These are phyloP conservation scores for Sitobion miscanthi DNA, from an alignment of 1,140 invertebrate genomes.

Conservation along the genomic window DNA sequence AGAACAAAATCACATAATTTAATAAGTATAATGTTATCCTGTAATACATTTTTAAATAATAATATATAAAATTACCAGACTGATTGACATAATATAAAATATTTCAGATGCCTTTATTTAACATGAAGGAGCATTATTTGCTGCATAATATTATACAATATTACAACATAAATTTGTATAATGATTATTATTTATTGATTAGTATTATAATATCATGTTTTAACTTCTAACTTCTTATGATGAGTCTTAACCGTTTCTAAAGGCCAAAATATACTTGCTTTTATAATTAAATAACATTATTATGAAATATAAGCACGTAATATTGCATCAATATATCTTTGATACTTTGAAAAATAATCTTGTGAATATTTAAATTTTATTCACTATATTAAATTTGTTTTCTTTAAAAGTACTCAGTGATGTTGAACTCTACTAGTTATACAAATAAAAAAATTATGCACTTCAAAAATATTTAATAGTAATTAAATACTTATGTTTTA, in stretches of 20 bases:
- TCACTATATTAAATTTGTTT: not conserved
- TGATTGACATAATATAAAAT: slow-evolving; percentile 31
- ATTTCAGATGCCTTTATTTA: slow-evolving; percentile 49
- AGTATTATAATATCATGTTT: not conserved
- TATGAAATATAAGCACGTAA: not conserved
- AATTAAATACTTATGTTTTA: not conserved
- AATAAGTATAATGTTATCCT: not conserved
- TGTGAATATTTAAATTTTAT: not conserved
- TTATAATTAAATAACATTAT: not conserved
- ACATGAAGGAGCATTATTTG: slow-evolving; percentile 51
- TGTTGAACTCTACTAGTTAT: not conserved
- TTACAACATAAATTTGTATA: not conserved
- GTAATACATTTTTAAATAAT: slow-evolving; percentile 2
- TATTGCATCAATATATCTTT: not conserved
- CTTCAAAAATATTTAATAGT: not conserved
- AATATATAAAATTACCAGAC: slow-evolving; percentile 44
- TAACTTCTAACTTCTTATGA: slow-evolving; percentile 44
- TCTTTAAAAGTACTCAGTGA: not conserved
- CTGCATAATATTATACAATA: slow-evolving; percentile 27
- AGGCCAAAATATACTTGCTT: not conserved
- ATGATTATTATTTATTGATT: not conserved
- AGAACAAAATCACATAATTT: not conserved
- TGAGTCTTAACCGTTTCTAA: slow-evolving; percentile 44
- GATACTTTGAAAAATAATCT: not conserved
- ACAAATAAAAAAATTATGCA: not conserved